These are phyloP conservation scores for Criorhina ranunculi DNA, from an alignment of 2,888 invertebrate genomes.

Conservation along the genomic window DNA sequence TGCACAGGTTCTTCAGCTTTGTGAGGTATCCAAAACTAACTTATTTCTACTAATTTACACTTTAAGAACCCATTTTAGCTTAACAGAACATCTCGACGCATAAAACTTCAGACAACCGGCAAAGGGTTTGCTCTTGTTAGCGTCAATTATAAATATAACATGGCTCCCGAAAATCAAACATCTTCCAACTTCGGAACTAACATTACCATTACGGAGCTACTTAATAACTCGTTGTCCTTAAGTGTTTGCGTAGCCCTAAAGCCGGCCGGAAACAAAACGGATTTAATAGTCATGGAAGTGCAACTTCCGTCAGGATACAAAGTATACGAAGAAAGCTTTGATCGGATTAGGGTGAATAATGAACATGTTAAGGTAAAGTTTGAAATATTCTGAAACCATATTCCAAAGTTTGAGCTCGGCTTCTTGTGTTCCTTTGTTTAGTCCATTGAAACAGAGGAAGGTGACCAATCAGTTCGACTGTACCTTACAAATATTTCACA, in stretches of 20 bases:
- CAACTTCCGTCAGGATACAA: conserved; percentile 52
- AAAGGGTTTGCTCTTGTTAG: conserved; percentile 40
- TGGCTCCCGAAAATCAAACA: neutral
- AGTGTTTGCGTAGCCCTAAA: conserved; percentile 15
- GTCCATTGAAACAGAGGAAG: conserved; percentile 10
- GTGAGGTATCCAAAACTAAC: neutral
- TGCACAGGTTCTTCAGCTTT: conserved; percentile 92
- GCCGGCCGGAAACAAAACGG: no score
- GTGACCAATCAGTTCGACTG: neutral
- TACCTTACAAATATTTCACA: conserved; percentile 22
- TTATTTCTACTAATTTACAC: no score
- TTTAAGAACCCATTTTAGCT: conserved; percentile 10
- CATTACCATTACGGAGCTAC: conserved; percentile 1
- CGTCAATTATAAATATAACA: conserved; percentile 41
- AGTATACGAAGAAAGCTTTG: conserved; percentile 5
- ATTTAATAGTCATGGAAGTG: conserved; percentile 38
- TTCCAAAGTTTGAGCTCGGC: neutral
- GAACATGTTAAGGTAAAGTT: conserved; percentile 13
- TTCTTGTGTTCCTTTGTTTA: neutral
- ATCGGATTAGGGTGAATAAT: neutral
- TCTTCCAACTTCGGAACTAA: conserved; percentile 14
- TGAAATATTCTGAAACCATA: no score
- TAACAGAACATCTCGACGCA: neutral
- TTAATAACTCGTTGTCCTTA: neutral
- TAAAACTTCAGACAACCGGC: conserved; percentile 29